Percentiles rank a stretch among this genome's conserved stretches.
phyloP scores from a whole-genome alignment of 2,888 invertebrate species.

The Lissocephala sabroskyi region DNA sequence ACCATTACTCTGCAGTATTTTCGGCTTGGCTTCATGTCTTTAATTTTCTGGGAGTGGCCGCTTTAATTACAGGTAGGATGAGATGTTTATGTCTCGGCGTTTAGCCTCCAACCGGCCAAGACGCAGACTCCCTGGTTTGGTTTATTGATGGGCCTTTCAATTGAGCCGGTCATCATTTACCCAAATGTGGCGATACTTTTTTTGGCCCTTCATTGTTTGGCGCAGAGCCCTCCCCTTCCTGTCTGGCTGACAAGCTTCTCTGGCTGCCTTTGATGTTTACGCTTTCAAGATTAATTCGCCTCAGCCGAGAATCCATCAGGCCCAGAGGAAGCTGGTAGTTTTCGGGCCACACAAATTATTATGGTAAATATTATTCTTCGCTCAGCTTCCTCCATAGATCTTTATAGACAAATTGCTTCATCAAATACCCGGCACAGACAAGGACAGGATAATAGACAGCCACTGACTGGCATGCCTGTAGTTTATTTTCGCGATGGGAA shows the following conservation, averaged over 20 bases:
- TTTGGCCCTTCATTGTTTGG: neutral
- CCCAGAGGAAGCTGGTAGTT: no score
- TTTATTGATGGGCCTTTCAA: neutral
- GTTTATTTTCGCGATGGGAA: slow-evolving; percentile 25
- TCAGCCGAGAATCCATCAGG: neutral
- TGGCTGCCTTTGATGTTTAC: slow-evolving; percentile 5
- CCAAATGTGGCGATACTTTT: slow-evolving; percentile 1
- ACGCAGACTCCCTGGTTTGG: neutral
- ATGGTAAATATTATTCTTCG: no score
- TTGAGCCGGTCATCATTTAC: slow-evolving; percentile 7
- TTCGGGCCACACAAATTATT: no score
- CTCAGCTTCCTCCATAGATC: slow-evolving; percentile 10
- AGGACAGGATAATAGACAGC: slow-evolving; percentile 17
- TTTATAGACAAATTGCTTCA: slow-evolving; percentile 45
- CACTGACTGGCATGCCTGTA: slow-evolving; percentile 5
- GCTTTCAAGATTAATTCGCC: slow-evolving; percentile 9
- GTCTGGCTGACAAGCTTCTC: neutral
- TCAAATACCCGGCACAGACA: slow-evolving; percentile 21
- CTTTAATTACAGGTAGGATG: neutral
- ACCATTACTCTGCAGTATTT: slow-evolving; percentile 1
- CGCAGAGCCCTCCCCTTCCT: neutral
- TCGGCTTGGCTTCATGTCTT: neutral
- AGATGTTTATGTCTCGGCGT: neutral
- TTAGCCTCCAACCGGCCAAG: neutral
- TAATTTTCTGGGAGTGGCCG: neutral